Percentiles rank a stretch among this genome's conserved stretches.
These are phyloP conservation scores for Acanthoscelides obtectus DNA, from an alignment of 2,888 invertebrate species.

Conservation along the genomic window DNA sequence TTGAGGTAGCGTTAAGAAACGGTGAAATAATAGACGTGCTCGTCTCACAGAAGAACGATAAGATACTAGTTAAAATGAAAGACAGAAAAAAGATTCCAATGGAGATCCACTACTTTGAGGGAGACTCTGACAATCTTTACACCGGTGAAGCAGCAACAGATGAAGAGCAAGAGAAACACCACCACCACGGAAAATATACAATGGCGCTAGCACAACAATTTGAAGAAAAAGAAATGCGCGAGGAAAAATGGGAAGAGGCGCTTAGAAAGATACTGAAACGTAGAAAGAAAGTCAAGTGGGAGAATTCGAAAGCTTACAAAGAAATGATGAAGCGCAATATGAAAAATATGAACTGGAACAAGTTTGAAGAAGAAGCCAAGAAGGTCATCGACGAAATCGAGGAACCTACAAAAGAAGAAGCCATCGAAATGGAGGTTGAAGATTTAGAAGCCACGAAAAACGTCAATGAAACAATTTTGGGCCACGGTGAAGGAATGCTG, in stretches of 20 bases:
- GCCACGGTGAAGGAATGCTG: slow-evolving; percentile 50
- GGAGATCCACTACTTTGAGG: slow-evolving; percentile 37
- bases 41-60: slow-evolving; percentile 71
- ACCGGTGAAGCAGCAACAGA: slow-evolving; percentile 68
- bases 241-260: slow-evolving; percentile 58
- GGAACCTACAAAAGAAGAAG: slow-evolving; percentile 35
- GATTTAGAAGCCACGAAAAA: slow-evolving; percentile 58
- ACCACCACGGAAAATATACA: slow-evolving; percentile 55
- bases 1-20: slow-evolving; percentile 72
- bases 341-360: slow-evolving; percentile 62
- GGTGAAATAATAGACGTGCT: slow-evolving; percentile 74
- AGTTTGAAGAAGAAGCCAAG: slow-evolving; percentile 57
- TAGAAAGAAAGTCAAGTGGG: slow-evolving; percentile 41
- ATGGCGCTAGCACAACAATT: slow-evolving; percentile 67
- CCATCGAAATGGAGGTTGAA: slow-evolving; percentile 51
- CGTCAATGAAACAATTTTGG: slow-evolving; percentile 56
- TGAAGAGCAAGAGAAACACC: slow-evolving; percentile 51
- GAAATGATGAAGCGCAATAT: slow-evolving; percentile 61
- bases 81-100: slow-evolving; percentile 72
- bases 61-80: slow-evolving; percentile 66
- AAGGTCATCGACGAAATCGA: slow-evolving; percentile 48
- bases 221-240: slow-evolving; percentile 69
- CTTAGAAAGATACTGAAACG: slow-evolving; percentile 40
- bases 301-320: slow-evolving; percentile 51
- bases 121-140: slow-evolving; percentile 52